Percentiles rank a stretch among this genome's conserved stretches.
These are phyloP conservation scores for Syrrhaptes paradoxus DNA, from an alignment of 2,113 vertebrate genomes.

Conservation along the genomic window DNA sequence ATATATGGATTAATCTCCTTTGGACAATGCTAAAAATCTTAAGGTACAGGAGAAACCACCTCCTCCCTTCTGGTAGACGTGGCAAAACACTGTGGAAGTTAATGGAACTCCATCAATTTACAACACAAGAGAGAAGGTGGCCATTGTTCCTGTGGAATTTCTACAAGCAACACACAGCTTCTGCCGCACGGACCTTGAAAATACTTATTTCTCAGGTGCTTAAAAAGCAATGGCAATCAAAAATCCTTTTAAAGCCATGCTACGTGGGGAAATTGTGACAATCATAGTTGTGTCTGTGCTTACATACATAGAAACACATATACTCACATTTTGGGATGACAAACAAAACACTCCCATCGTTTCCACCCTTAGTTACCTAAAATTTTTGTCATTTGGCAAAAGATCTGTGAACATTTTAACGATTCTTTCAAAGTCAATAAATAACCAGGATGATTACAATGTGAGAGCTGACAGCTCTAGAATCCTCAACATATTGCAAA, in stretches of 20 bases:
- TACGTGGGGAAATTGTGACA: not conserved
- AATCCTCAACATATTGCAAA: not conserved
- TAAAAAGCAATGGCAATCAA: not conserved
- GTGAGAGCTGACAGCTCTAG: not conserved
- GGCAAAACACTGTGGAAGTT: not conserved
- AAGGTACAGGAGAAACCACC: not conserved
- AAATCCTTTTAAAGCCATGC: not conserved
- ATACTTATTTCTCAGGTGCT: not conserved
- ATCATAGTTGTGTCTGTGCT: not conserved
- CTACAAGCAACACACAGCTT: not conserved
- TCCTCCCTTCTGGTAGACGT: not conserved
- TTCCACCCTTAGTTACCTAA: not conserved
- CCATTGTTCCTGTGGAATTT: not conserved
- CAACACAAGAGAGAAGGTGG: not conserved
- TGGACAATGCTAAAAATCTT: not conserved
- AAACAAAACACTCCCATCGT: not conserved
- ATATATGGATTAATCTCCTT: not conserved
- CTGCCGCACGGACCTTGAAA: not conserved
- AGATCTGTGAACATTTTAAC: not conserved
- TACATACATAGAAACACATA: too few relatives aligned
- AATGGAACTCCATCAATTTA: not conserved
- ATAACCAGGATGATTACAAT: not conserved
- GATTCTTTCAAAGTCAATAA: not conserved
- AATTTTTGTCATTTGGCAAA: not conserved
- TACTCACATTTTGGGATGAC: not conserved